A percentile compares a stretch with the other conserved stretches of the same genome.
These are phyloP conservation scores for Leucoraja ocellata DNA, from an alignment of 2,797 vertebrate species.

Conservation along the genomic window DNA sequence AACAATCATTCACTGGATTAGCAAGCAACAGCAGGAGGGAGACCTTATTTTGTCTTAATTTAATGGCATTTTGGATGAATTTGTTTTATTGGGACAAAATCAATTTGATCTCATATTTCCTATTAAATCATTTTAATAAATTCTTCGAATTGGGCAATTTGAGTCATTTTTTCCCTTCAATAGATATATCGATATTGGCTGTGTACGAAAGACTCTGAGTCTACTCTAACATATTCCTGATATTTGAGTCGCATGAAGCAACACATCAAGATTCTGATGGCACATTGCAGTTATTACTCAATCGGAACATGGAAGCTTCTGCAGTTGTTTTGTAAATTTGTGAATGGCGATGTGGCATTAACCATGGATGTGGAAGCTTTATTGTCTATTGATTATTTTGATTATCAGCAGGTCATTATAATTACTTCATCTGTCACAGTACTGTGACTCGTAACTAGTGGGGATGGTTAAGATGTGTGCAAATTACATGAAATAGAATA, in stretches of 20 bases:
- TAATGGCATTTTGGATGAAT: neutral
- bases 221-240: neutral
- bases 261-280: neutral
- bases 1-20: neutral
- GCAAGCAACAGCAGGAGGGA: neutral
- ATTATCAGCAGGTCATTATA: neutral
- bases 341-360: neutral
- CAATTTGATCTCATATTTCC: neutral
- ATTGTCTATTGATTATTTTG: neutral
- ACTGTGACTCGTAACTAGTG: neutral
- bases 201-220: neutral
- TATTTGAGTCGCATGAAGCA: neutral
- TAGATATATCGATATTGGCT: neutral
- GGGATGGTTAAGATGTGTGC: neutral
- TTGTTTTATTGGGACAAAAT: neutral
- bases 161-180: neutral
- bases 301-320: neutral
- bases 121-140: neutral
- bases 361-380: neutral
- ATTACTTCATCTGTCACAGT: neutral
- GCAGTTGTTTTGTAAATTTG: neutral
- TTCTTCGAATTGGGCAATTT: neutral
- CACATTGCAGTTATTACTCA: neutral
- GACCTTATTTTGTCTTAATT: neutral
- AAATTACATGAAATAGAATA: neutral